Base-by-base conservation (phyloP, 1,140 invertebrate species). In the Papilio xuthus region DNA sequence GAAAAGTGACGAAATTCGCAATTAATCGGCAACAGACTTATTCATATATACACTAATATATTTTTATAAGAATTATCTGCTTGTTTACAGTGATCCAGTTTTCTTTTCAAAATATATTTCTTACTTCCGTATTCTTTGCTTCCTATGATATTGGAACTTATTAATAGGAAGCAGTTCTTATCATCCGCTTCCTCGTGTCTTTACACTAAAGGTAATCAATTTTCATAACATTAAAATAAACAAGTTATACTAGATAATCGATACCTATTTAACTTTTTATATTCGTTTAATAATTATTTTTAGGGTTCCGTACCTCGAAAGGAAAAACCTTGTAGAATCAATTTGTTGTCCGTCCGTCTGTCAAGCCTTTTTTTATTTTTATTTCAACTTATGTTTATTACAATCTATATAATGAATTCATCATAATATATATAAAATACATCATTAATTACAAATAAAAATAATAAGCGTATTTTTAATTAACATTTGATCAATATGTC, bases 401-500 rank as follows among this genome's bases (percentile, higher is more conserved):
- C 10, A 20, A 60, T 23, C 23, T 13, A 60, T 26, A 60, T 26
- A 60, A 9, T n/a, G 12, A 60, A 26, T 53, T 53, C 50, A 53
- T 18, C 50, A n/a, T 53, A 53, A n/a, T n/a, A 6, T 50, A 44
- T 13, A 32, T 44, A 44, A 13, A 9, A 8, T 9, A 13, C 2
- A 13, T 9, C 2, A 9, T 9, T 44, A n/a, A 53, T 32, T 37
- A 60, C 8, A 63, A 63, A 63, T 28, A 63, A 63, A 63, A 28
- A 13, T 28, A 67, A 28, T 67, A 1, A 18, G 12, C 26, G 12
- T 23, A 28, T 67, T 7, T 47, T 67, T 32, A 67, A 67, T 67
- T 67, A 67, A 67, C 26, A 67, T 67, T 67, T 32, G 60, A 67
- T 67, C 60, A 12, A 67, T 6, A 67, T 67, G 32, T 67, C 26